Evolutionary conservation across 2,113 vertebrate genomes (phyloP), one percentile per base, ranked within the genome.

Genomic region (Eublepharis macularius): DNA sequence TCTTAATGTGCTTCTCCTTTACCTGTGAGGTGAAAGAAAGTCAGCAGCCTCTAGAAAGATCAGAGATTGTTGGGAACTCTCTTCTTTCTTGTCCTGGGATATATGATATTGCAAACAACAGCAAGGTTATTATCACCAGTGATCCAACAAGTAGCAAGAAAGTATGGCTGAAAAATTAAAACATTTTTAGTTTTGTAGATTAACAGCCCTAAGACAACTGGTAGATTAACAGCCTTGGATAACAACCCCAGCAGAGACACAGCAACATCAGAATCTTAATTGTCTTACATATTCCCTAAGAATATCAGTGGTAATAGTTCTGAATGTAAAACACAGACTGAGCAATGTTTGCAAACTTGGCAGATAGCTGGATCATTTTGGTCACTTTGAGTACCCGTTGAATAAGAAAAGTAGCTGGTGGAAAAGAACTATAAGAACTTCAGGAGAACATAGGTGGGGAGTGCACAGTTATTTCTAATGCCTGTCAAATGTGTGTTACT

Each of bases 401-500:
- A 17, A 19, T 9, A 41, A 69, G 17, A 70, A 9, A 3, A 21
- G 54, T 47, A 63, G 41, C 41, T 69, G 32, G 4, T 24, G 45
- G 12, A 82, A 83, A 21, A 75, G 9, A 83, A 26, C 54, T 16
- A 72, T 36, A 6, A 47, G 69, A 6, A 3, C 10, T 54, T 70
- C n/a, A 54, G 17, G 63, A 43, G 36, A 13, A 43, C 43, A 57
- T 85, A 60, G 66, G 45, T 3, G 5, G 14, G 32, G 16, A 5
- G 29, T 51, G 36, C 14, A 36, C 14, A n/a, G 29, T 11, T 12
- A 14, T 80, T 74, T 74, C 34, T 60, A 78, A 49, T 85, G 73
- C 8, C 36, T 80, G 39, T 26, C 32, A 72, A 73, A 32, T 80
- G 2, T 51, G 1, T 80, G 29, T 91, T 54, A 89, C 86, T 83